Percentiles rank a stretch among this genome's conserved stretches.
Conservation (phyloP, 2,113 vertebrate species). For the Aegotheles bennettii region DNA sequence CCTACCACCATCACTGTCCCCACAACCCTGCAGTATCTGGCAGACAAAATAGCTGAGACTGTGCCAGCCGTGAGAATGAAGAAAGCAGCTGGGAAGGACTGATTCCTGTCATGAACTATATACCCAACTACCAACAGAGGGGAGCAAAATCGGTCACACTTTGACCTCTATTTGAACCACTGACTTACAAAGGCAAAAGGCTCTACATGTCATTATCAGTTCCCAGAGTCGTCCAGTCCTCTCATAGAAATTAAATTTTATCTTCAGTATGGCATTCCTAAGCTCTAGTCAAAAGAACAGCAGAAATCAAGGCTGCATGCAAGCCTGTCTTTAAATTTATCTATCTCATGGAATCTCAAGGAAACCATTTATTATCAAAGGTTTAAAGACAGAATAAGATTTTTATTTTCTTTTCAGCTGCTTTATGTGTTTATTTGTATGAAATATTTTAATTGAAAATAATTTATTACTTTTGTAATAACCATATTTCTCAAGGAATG, state of each 20-base stretch:
- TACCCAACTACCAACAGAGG: not conserved
- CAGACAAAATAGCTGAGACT: not conserved
- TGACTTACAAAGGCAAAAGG: not conserved
- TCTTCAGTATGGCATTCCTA: not conserved
- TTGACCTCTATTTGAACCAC: not conserved
- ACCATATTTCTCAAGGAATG: not conserved
- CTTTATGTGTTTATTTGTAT: slow-evolving; percentile 16
- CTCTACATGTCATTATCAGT: not conserved
- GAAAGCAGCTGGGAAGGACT: not conserved
- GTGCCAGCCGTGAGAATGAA: not conserved
- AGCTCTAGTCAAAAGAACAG: not conserved
- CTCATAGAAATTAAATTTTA: slow-evolving; percentile 12
- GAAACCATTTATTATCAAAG: not conserved
- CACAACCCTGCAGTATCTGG: not conserved
- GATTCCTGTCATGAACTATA: not conserved
- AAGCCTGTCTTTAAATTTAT: not conserved
- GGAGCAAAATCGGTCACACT: not conserved
- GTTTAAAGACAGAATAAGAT: not conserved
- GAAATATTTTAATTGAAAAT: slow-evolving; percentile 49
- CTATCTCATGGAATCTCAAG: not conserved
- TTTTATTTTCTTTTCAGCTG: slow-evolving; percentile 26
- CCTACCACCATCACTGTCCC: not conserved
- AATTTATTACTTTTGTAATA: slow-evolving; percentile 38
- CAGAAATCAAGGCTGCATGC: not conserved
- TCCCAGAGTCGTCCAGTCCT: not conserved